These are phyloP conservation scores for Diplodus puntazzo DNA, from an alignment of 2,797 vertebrate species.

Conservation along the genomic window DNA sequence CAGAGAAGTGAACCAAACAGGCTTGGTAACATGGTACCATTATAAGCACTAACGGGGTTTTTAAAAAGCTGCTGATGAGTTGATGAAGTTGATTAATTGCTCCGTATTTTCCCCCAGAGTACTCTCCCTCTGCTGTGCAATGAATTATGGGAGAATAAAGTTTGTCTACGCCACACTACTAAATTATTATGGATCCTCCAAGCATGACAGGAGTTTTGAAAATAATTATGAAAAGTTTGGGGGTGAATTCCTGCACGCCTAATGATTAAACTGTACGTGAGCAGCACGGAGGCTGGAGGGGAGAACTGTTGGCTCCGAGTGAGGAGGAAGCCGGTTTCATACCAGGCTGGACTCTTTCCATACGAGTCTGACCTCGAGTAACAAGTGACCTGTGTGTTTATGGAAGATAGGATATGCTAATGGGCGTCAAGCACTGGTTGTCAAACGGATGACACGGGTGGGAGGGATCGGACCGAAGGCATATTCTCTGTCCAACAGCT, in stretches of 20 bases:
- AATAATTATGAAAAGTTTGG: conserved; percentile 57
- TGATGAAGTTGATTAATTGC: conserved; percentile 75
- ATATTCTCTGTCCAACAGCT: background rate
- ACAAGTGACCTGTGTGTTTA: conserved; percentile 46
- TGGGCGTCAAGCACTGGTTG: conserved; percentile 6
- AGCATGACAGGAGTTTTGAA: conserved; percentile 62
- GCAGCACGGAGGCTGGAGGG: conserved; percentile 8
- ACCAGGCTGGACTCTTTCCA: conserved; percentile 22
- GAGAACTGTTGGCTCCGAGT: conserved; percentile 10
- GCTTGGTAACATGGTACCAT: conserved; percentile 25
- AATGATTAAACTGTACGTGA: conserved; percentile 27
- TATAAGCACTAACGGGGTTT: conserved; percentile 57
- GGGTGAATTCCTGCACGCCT: conserved; percentile 44
- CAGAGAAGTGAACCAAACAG: conserved; percentile 42
- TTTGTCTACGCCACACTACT: conserved; percentile 48
- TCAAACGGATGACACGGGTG: conserved; percentile 18
- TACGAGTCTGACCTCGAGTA: conserved; percentile 25
- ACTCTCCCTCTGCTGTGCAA: conserved; percentile 8
- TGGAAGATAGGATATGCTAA: conserved; percentile 34
- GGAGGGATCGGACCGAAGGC: conserved; percentile 1
- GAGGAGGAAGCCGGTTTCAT: conserved; percentile 9
- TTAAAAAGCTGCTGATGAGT: conserved; percentile 61
- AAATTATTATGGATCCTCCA: conserved; percentile 61
- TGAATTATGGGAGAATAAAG: conserved; percentile 54
- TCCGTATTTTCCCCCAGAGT: conserved; percentile 52